A percentile compares a stretch with the other conserved stretches of the same genome.
Evolutionary conservation across 2,113 vertebrate species (phyloP).

Genomic region (Dipodomys stephensi): DNA sequence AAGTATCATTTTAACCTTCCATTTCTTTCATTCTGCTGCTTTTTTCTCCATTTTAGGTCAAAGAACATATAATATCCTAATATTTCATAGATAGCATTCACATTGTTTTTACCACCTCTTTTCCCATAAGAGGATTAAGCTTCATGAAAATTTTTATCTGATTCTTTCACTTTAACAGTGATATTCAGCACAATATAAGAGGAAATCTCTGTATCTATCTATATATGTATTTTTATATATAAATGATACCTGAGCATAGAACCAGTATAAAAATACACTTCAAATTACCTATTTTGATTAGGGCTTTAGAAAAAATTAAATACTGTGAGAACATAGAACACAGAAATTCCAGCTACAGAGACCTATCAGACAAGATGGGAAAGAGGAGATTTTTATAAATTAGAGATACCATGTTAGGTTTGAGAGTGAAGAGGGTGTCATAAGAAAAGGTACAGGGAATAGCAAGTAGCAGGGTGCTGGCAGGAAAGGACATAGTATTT

Average conservation of each 20-base stretch:
- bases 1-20: not conserved
- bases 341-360: not conserved
- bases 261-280: not conserved
- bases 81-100: not conserved
- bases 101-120: not conserved
- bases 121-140: not conserved
- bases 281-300: constrained; percentile 7
- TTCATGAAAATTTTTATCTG: not conserved
- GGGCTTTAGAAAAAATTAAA: not conserved
- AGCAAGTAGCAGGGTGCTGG: not conserved
- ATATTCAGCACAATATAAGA: not conserved
- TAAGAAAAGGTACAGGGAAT: not conserved
- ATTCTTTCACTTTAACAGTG: not conserved
- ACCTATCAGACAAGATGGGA: not conserved
- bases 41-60: not conserved
- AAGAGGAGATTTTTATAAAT: not conserved
- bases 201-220: no score
- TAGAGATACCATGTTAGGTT: not conserved
- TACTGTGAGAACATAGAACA: not conserved
- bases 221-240: no score
- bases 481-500: not conserved
- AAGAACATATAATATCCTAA: not conserved
- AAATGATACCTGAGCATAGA: not conserved
- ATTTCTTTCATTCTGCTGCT: not conserved
- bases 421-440: not conserved